Percentiles rank a stretch among this genome's conserved stretches.
These are phyloP conservation scores for Drosophila hamatofila DNA, from an alignment of 2,888 invertebrate species.

Conservation along the genomic window DNA sequence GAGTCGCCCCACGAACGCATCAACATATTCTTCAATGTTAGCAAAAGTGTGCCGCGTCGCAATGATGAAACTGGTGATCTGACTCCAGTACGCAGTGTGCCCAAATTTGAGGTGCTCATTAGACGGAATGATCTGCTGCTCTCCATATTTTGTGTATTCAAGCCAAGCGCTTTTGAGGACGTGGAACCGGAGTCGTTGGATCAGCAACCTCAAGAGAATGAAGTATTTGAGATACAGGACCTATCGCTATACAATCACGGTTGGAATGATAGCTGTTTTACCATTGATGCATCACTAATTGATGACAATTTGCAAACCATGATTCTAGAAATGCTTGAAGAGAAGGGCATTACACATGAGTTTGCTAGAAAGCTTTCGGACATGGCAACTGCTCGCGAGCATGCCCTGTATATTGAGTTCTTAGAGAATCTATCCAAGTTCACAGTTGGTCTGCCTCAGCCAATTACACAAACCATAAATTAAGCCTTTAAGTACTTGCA, in stretches of 20 bases:
- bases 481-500: background rate
- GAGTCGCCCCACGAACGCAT: constrained; percentile 36
- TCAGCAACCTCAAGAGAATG: constrained; percentile 8
- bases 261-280: constrained; percentile 52
- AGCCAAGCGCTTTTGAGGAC: constrained; percentile 33
- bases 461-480: constrained; percentile 19
- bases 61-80: constrained; percentile 25
- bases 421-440: constrained; percentile 56
- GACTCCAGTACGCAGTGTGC: constrained; percentile 42
- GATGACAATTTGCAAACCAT: constrained; percentile 43
- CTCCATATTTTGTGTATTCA: constrained; percentile 45
- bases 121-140: constrained; percentile 34
- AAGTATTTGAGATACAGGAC: constrained; percentile 46
- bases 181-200: constrained; percentile 6
- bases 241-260: constrained; percentile 32
- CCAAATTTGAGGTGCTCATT: constrained; percentile 55
- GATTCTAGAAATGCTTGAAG: constrained; percentile 44
- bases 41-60: constrained; percentile 51
- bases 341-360: constrained; percentile 50
- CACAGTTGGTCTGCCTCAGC: constrained; percentile 32
- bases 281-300: constrained; percentile 44
- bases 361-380: constrained; percentile 56
- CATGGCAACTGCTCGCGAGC: constrained; percentile 56
- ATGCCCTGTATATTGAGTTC: constrained; percentile 53
- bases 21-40: constrained; percentile 47